A percentile compares a stretch with the other conserved stretches of the same genome.
Conservation (phyloP, 2,797 vertebrate species). For the Phataginus tetradactyla region DNA sequence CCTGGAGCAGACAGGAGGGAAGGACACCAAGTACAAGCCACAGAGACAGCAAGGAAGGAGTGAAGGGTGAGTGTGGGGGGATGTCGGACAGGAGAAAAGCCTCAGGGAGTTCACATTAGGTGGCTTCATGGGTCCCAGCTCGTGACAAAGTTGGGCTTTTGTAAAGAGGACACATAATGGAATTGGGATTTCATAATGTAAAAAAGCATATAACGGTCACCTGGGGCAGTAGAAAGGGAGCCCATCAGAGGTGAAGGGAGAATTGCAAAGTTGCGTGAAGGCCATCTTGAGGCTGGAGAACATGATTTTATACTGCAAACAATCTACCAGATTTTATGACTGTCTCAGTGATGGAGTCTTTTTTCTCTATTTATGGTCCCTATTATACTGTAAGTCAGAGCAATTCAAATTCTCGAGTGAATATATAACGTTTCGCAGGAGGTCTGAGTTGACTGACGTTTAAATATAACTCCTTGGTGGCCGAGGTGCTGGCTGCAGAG, state of each 20-base stretch:
- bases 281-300: neutral
- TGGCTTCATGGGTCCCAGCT: neutral
- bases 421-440: neutral
- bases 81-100: neutral
- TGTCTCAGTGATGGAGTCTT: neutral
- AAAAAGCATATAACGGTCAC: neutral
- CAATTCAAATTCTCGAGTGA: neutral
- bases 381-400: neutral
- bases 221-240: accelerated
- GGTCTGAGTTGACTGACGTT: neutral
- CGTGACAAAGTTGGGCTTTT: neutral
- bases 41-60: neutral
- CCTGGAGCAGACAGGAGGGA: neutral
- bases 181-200: neutral
- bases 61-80: neutral
- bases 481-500: neutral
- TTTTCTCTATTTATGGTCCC: neutral
- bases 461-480: neutral
- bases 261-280: neutral
- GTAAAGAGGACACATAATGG: neutral
- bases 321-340: neutral
- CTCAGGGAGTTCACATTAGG: neutral
- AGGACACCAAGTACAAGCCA: too few relatives aligned
- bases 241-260: neutral
- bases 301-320: neutral